Percentiles rank a stretch among this genome's conserved stretches.
These are phyloP conservation scores for Eupleurogrammus muticus DNA, from an alignment of 2,797 vertebrate species.

Conservation along the genomic window DNA sequence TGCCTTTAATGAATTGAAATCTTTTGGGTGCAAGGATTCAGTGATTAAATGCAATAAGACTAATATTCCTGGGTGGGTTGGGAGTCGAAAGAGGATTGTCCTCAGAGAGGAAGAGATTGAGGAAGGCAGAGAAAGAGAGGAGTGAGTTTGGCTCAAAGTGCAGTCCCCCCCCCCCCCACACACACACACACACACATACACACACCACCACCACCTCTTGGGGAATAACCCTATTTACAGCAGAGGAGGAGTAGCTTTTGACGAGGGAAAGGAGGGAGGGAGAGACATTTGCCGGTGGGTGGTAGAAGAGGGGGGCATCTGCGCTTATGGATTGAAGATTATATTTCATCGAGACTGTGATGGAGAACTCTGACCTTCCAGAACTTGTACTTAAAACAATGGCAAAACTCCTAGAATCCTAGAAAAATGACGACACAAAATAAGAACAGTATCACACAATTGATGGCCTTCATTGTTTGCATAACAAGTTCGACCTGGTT, in stretches of 20 bases:
- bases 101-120: slow-evolving; percentile 69
- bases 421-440: not conserved
- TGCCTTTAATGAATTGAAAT: slow-evolving; percentile 91
- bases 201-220: slow-evolving; percentile 32
- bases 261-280: slow-evolving; percentile 37
- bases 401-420: not conserved
- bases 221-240: slow-evolving; percentile 75
- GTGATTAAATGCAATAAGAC: slow-evolving; percentile 92
- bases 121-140: slow-evolving; percentile 41
- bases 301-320: slow-evolving; percentile 32
- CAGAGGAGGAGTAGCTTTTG: slow-evolving; percentile 57
- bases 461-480: not conserved
- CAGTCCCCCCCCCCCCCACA: slow-evolving; percentile 28
- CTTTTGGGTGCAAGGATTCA: slow-evolving; percentile 84
- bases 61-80: slow-evolving; percentile 91
- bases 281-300: slow-evolving; percentile 32
- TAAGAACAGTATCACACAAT: not conserved
- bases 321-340: slow-evolving; percentile 50
- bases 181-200: too few relatives aligned
- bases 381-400: slow-evolving; percentile 12
- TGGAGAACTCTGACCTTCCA: slow-evolving; percentile 50
- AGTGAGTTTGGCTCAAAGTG: slow-evolving; percentile 65
- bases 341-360: slow-evolving; percentile 67
- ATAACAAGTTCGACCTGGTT: not conserved
- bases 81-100: slow-evolving; percentile 80